phyloP scores from a whole-genome alignment of 2,888 invertebrate species.

The Molanna angustata region DNA sequence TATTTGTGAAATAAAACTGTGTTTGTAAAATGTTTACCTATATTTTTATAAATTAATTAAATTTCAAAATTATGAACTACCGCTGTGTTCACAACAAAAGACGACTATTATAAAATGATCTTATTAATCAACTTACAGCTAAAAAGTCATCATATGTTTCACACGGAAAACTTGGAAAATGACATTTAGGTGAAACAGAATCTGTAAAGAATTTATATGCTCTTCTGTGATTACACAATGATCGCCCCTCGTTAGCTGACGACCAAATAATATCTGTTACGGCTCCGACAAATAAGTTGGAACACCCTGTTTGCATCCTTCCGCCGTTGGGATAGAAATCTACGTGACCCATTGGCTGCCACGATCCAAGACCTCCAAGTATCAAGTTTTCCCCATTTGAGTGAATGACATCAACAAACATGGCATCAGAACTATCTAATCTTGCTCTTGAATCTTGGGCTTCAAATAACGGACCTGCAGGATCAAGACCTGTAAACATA shows the following conservation, averaged over 20 bases:
- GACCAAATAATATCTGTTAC: constrained; percentile 88
- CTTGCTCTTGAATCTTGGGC: constrained; percentile 83
- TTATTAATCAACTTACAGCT: constrained; percentile 49
- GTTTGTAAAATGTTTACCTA: background rate
- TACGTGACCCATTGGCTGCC: constrained; percentile 89
- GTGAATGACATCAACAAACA: constrained; percentile 90
- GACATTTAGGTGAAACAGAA: constrained; percentile 86
- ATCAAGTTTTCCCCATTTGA: constrained; percentile 92
- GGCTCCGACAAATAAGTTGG: constrained; percentile 87
- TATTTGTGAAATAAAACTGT: constrained; percentile 1
- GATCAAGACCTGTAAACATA: constrained; percentile 73
- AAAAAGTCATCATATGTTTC: constrained; percentile 80
- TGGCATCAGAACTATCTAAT: constrained; percentile 79
- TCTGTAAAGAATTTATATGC: constrained; percentile 95
- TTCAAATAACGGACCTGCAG: constrained; percentile 89
- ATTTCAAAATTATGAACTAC: too few relatives aligned
- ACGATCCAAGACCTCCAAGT: constrained; percentile 83
- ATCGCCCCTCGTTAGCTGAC: constrained; percentile 79
- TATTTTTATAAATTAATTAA: background rate
- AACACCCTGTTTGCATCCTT: constrained; percentile 87
- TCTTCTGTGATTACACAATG: constrained; percentile 87
- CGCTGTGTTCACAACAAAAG: too few relatives aligned
- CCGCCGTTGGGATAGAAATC: constrained; percentile 93
- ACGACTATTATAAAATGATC: too few relatives aligned
- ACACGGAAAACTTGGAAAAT: constrained; percentile 90